These are phyloP conservation scores for Melinopterus prodromus DNA, from an alignment of 2,888 invertebrate genomes.

Conservation along the genomic window DNA sequence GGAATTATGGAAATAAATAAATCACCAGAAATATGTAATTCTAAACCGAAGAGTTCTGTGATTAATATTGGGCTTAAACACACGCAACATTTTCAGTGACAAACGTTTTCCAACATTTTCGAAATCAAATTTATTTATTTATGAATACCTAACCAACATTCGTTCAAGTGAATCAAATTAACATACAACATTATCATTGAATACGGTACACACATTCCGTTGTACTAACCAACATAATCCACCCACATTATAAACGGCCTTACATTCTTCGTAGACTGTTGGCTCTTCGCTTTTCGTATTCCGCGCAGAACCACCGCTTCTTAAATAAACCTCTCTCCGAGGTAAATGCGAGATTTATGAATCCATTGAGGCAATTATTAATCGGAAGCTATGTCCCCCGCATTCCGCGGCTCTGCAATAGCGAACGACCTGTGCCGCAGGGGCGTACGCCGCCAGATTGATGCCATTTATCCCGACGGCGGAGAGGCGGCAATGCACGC, in stretches of 20 bases:
- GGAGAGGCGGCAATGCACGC: slow-evolving; percentile 4
- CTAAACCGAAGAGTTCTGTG: too few species aligned
- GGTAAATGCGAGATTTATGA: background rate
- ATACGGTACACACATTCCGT: background rate
- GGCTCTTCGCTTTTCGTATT: background rate
- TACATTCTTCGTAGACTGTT: background rate
- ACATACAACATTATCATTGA: background rate
- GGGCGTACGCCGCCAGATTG: slow-evolving; percentile 4
- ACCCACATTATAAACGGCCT: background rate
- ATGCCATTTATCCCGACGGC: background rate
- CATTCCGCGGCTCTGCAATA: background rate
- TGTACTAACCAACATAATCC: background rate
- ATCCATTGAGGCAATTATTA: background rate
- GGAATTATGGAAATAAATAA: too few species aligned
- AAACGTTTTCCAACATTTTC: too few species aligned
- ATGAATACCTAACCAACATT: too few species aligned
- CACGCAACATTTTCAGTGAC: too few species aligned
- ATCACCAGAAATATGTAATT: too few species aligned
- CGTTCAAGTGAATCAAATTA: background rate
- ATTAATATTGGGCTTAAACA: too few species aligned
- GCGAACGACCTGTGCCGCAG: background rate
- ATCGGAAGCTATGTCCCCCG: background rate
- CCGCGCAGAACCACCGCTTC: background rate
- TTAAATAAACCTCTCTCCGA: background rate
- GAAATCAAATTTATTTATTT: too few species aligned